Conservation (phyloP, 2,113 vertebrate species). For the human (Homo sapiens) region GRCh38 chr11:19545001-19545500, state of each 20-base stretch:
- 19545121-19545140: not conserved
- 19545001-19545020: not conserved
- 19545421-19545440: not conserved
- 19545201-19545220: not conserved
- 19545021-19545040: not conserved
- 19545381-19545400: not conserved
- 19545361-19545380: not conserved
- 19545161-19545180: not conserved
- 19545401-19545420: not conserved
- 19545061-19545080: not conserved
- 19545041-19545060: not conserved
- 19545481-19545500: not conserved
- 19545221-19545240: not conserved
- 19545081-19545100: not conserved
- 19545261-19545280: not conserved
- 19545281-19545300: not conserved
- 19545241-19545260: not conserved
- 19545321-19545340: not conserved
- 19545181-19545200: not conserved
- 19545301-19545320: not conserved
- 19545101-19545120: not conserved
- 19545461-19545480: not conserved
- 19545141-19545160: rapidly evolving
- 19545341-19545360: not conserved
- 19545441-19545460: not conserved